Evolutionary conservation across 2,113 vertebrate genomes (phyloP).

Genomic region (Pithys albifrons): DNA sequence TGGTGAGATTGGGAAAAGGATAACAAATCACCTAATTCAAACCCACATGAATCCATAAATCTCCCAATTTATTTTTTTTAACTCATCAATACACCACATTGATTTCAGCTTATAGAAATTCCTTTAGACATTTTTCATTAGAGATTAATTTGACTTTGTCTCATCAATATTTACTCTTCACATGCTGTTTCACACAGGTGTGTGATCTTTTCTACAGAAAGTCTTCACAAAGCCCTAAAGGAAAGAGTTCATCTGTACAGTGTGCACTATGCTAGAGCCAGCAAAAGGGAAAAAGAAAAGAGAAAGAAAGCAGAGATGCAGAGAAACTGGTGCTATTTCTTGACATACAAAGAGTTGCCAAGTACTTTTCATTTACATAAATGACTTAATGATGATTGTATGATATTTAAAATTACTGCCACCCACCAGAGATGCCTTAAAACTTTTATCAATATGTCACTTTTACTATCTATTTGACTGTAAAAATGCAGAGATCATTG

Average conservation of each 20-base stretch:
- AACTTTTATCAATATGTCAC: conserved; percentile 38
- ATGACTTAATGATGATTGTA: conserved; percentile 57
- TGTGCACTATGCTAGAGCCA: not conserved
- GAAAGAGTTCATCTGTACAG: not conserved
- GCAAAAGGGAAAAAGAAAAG: not conserved
- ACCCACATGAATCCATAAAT: not conserved
- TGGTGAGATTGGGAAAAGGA: not conserved
- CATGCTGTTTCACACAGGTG: not conserved
- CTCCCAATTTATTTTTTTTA: not conserved
- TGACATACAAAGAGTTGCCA: conserved; percentile 7
- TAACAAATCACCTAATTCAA: not conserved
- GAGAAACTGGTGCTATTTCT: conserved; percentile 18
- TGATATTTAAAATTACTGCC: conserved; percentile 58
- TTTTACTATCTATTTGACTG: conserved; percentile 31
- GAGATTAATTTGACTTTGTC: not conserved
- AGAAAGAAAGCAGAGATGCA: not conserved
- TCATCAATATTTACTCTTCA: not conserved
- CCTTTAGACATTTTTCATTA: not conserved
- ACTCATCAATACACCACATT: not conserved
- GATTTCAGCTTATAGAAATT: not conserved
- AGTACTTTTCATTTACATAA: conserved; percentile 60
- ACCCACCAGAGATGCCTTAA: conserved; percentile 42
- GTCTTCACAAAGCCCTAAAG: not conserved
- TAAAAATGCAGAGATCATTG: not conserved
- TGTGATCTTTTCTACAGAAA: not conserved